phyloP scores from a whole-genome alignment of 2,888 invertebrate species.

The Cylindroiulus punctatus region DNA sequence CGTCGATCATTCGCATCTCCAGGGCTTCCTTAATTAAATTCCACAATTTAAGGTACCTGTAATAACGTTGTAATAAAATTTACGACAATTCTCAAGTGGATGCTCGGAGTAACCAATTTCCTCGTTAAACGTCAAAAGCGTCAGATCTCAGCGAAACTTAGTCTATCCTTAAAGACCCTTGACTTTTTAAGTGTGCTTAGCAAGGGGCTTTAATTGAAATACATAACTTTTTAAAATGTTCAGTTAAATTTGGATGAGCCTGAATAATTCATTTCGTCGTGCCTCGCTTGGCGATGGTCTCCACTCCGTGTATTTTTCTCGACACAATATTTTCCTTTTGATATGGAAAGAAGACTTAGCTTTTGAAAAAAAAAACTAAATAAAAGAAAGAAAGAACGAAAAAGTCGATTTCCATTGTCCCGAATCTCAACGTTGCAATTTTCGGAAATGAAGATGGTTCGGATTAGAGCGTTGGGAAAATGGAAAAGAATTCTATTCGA shows the following conservation, averaged over 20 bases:
- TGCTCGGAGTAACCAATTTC: constrained; percentile 17
- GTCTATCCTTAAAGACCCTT: constrained; percentile 23
- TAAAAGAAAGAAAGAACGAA: not conserved
- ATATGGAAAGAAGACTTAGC: not conserved
- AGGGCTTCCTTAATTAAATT: constrained; percentile 37
- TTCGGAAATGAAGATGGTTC: constrained; percentile 28
- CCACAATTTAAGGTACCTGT: constrained; percentile 42
- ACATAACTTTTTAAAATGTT: constrained; percentile 10
- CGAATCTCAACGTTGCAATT: not conserved
- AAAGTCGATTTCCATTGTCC: constrained; percentile 32
- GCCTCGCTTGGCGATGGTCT: not conserved
- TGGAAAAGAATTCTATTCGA: constrained; percentile 17
- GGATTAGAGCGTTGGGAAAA: constrained; percentile 39
- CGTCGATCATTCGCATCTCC: constrained; percentile 28
- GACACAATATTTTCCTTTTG: not conserved
- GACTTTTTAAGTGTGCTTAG: not conserved
- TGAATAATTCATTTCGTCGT: not conserved
- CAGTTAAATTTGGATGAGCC: not conserved
- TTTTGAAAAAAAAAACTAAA: not conserved
- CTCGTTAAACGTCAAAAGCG: constrained; percentile 16
- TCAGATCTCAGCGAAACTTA: not conserved
- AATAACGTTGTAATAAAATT: constrained; percentile 38
- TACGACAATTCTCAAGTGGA: constrained; percentile 33
- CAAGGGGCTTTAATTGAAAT: constrained; percentile 27
- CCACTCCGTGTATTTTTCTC: not conserved